Conservation (phyloP, 2,797 vertebrate genomes). For the Pangasius larnaudii region DNA sequence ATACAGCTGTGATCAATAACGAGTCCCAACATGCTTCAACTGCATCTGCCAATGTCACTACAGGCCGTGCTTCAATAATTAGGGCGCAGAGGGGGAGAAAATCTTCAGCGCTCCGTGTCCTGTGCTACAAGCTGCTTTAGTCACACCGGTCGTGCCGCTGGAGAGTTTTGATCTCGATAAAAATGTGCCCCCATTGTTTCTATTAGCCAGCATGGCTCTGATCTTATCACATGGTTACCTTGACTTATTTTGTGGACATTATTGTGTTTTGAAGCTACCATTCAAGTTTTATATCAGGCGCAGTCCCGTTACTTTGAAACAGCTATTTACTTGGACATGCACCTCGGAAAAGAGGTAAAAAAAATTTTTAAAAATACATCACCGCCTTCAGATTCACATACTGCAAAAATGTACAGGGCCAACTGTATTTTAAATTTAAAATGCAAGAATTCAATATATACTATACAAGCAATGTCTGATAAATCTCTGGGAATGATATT, state of each 20-base stretch:
- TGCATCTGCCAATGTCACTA: conserved; percentile 38
- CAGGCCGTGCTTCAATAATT: conserved; percentile 54
- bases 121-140: conserved; percentile 41
- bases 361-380: neutral
- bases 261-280: conserved; percentile 56
- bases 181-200: conserved; percentile 55
- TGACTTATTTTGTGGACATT: conserved; percentile 60
- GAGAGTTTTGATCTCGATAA: conserved; percentile 60
- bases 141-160: conserved; percentile 51
- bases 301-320: conserved; percentile 8
- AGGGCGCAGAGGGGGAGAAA: conserved; percentile 44
- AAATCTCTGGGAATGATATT: neutral
- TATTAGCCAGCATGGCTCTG: conserved; percentile 55
- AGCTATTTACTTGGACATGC: neutral
- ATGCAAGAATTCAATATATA: neutral
- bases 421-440: neutral
- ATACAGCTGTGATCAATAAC: conserved; percentile 47
- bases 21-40: conserved; percentile 44
- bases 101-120: conserved; percentile 41
- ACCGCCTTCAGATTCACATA: neutral
- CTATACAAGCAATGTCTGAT: neutral
- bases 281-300: conserved; percentile 21
- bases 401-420: neutral
- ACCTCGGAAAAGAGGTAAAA: too few relatives aligned
- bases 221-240: conserved; percentile 59